Conservation (phyloP, 2,888 invertebrate genomes). For the Embidobia sp. region DNA sequence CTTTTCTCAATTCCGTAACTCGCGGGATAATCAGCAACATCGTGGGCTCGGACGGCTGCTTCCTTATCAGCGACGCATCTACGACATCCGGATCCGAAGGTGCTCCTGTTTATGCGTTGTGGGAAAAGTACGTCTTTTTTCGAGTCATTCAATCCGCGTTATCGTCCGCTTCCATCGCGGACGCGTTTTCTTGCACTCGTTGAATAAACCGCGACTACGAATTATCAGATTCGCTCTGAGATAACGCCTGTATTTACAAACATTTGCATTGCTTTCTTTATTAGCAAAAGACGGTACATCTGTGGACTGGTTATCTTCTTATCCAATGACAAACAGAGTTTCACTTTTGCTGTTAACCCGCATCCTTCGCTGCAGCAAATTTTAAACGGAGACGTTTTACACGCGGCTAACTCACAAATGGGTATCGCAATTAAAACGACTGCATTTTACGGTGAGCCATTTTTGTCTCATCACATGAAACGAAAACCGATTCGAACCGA, state of each 20-base stretch:
- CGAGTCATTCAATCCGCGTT: neutral
- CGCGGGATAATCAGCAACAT: constrained; percentile 84
- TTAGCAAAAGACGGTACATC: constrained; percentile 57
- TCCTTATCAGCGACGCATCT: constrained; percentile 84
- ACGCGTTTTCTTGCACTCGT: too few relatives aligned
- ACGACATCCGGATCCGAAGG: constrained; percentile 85
- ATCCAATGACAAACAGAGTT: constrained; percentile 85
- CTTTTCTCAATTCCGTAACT: constrained; percentile 84
- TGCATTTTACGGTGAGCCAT: neutral
- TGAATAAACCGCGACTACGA: too few relatives aligned
- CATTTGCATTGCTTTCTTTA: neutral
- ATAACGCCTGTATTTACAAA: neutral
- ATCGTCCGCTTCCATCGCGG: too few relatives aligned
- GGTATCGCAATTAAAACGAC: neutral
- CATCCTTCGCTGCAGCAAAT: constrained; percentile 81
- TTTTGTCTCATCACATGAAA: too few relatives aligned
- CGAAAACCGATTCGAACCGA: too few relatives aligned
- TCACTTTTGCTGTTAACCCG: constrained; percentile 84
- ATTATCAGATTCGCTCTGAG: too few relatives aligned
- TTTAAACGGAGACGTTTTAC: constrained; percentile 51
- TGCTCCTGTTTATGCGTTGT: constrained; percentile 82
- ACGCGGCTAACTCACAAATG: too few relatives aligned
- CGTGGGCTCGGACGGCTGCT: constrained; percentile 82
- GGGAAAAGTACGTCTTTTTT: constrained; percentile 64
- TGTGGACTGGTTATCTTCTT: constrained; percentile 84